These are phyloP conservation scores for Phania funesta DNA, from an alignment of 2,888 invertebrate species.

Conservation along the genomic window DNA sequence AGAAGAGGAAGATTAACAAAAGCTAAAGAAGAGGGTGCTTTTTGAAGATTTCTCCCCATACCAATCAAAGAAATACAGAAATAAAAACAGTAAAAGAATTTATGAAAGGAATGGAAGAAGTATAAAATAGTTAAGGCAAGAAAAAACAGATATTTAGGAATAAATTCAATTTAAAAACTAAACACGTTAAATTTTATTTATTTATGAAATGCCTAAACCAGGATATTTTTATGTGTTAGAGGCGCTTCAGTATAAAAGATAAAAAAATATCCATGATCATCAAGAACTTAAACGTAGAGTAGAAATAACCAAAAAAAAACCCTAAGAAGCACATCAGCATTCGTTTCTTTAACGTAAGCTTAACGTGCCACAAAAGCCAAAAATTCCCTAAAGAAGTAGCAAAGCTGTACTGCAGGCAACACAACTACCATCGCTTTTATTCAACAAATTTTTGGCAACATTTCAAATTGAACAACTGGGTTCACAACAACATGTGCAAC, in stretches of 20 bases:
- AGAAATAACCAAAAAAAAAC: background rate
- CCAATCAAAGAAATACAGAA: background rate
- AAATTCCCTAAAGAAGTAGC: constrained; percentile 15
- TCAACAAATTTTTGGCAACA: constrained; percentile 46
- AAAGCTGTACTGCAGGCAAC: constrained; percentile 7
- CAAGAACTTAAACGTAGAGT: background rate
- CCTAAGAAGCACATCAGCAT: constrained; percentile 24
- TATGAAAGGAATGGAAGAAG: background rate
- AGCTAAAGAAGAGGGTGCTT: background rate
- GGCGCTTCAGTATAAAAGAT: background rate
- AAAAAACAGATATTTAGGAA: constrained; percentile 12
- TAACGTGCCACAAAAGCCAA: constrained; percentile 40
- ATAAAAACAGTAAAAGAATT: background rate
- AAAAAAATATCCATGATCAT: background rate
- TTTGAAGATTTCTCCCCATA: too few species aligned
- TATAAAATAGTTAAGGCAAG: background rate
- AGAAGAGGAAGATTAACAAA: background rate
- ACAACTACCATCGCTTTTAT: background rate
- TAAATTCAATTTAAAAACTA: constrained; percentile 44
- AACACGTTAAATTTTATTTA: constrained; percentile 37
- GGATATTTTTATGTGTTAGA: background rate
- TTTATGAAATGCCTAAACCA: too few species aligned
- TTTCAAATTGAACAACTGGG: constrained; percentile 49
- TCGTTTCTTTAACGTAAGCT: constrained; percentile 1
- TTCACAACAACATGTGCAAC: background rate